Evolutionary conservation across 2,113 vertebrate genomes (phyloP), one percentile per base, ranked within the genome.

Genomic region (Accipiter virgatus): DNA sequence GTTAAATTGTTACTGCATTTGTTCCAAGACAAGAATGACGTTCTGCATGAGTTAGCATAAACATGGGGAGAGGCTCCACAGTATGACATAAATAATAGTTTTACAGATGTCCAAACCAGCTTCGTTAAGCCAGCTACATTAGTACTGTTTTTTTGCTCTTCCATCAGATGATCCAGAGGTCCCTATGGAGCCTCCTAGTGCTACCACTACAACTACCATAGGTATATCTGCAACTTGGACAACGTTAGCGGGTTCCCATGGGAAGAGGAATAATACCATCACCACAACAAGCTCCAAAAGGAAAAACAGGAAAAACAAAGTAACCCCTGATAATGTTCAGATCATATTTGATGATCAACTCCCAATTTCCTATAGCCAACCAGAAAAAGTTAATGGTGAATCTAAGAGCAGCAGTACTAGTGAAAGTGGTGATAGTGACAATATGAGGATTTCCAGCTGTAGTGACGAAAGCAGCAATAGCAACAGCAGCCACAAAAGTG

Each of bases 301-400:
- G 88, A 99, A 99, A 98, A 99, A 98, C 98, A 99, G 99, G 98
- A 99, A 99, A 98, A 99, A 99, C 97, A 99, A 99, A 99, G 99
- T 99, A 63, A 92, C 97, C 75, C 97, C 98, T 19, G 99, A 99
- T 65, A 99, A 98, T 0, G 99, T 99, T 94, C 99, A 99, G 82
- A 99, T 99, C 88, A 99, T 99, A 93, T 99, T 99, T 97, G 99
- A 99, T 96, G 99, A 99, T 96, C 99, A 99, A 34, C 99, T 99
- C 98, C 99, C 99, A 8, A 98, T 99, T 95, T 99, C 99, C 34
- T 99, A 99, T 93, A 99, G 98, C 97, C 99, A 99, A 59, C 99
- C 99, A 13, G 99, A 99, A 97, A 99, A 99, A 96, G 99, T 99
- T 94, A 99, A 99, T 0, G 99, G 99, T 14, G 99, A 99, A 90